Base-by-base conservation (phyloP, 2,113 vertebrate species). In the Silurus asotus region DNA sequence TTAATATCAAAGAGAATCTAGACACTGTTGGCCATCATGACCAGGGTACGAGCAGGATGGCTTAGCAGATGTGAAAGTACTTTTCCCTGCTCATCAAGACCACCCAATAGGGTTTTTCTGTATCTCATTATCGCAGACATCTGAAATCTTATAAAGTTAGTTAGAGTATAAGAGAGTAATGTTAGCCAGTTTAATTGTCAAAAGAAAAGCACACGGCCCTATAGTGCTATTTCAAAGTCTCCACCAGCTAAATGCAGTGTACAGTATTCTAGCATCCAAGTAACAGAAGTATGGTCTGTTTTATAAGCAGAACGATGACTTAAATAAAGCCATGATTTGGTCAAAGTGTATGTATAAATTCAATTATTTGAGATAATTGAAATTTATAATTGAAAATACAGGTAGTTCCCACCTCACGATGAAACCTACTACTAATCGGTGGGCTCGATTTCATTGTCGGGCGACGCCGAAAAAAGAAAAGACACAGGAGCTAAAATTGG, bases 1-100 rank as follows among this genome's bases (percentile, higher is more conserved):
- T 81, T 58, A 51, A 15, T 81, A 76, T 81, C 61, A 69, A 83
- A 51, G 23, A n/a, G 62, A 56, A 78, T 88, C 72, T 53, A 80
- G 65, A 4, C 85, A 65, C n/a, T 64, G 56, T 79, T 56, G 84
- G 76, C 77, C 81, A 67, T 74, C 64, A 17, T 37, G 58, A 62
- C n/a, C 20, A 56, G 76, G 51, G 19, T 49, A 77, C 11, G 20
- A 77, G 58, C 11, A 14, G 7, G 65, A 65, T 49, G 45, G 10
- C 28, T 49, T 25, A 25, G 37, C 75, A 70, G 51, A 69, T 65
- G 45, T 20, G 48, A 80, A 70, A 59, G n/a, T 19, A 49, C 62
- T 48, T 56, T 78, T 20, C 19, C 7, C 49, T 80, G 48, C 6
- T 79, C 65, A 48, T 81, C 53, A 17, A 28, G 6, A 51, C 20